Evolutionary conservation across 2,113 vertebrate genomes (phyloP).

Genomic region (Bufo gargarizans): DNA sequence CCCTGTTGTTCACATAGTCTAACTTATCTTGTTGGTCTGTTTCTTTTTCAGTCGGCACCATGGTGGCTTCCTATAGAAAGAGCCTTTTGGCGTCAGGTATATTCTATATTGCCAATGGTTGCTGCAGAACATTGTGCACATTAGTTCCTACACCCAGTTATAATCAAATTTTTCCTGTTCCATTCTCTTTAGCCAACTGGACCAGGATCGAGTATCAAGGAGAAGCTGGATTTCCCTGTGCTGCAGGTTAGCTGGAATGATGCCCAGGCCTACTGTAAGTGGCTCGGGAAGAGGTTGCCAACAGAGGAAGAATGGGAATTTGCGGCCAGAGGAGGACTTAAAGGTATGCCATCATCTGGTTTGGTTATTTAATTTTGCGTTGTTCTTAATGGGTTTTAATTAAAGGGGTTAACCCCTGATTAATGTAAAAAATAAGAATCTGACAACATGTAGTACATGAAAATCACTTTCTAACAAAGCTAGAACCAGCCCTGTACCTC

Average conservation of each 20-base stretch:
- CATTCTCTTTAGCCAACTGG: conserved; percentile 80
- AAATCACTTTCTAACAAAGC: too few relatives aligned
- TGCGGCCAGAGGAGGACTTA: conserved; percentile 87
- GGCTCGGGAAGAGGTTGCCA: conserved; percentile 84
- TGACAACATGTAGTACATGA: too few relatives aligned
- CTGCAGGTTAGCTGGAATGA: conserved; percentile 97
- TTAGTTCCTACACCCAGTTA: not conserved
- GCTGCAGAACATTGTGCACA: not conserved
- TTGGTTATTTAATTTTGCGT: not conserved
- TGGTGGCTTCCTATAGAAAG: conserved; percentile 93
- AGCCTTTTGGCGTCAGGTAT: conserved; percentile 93
- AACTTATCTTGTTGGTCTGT: not conserved
- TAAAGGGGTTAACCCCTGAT: too few relatives aligned
- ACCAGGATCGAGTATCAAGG: conserved; percentile 86
- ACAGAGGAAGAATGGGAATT: conserved; percentile 94
- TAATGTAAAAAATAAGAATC: too few relatives aligned
- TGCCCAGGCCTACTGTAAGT: conserved; percentile 83
- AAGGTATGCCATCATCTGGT: conserved; percentile 70
- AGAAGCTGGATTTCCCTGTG: conserved; percentile 83
- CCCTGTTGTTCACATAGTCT: not conserved
- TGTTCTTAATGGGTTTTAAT: not conserved
- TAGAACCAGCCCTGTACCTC: too few relatives aligned
- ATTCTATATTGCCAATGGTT: not conserved
- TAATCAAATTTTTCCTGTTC: not conserved
- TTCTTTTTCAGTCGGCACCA: conserved; percentile 79